Evolutionary conservation across 2,113 vertebrate genomes (phyloP).

Genomic region (Rattus norvegicus): DNA sequence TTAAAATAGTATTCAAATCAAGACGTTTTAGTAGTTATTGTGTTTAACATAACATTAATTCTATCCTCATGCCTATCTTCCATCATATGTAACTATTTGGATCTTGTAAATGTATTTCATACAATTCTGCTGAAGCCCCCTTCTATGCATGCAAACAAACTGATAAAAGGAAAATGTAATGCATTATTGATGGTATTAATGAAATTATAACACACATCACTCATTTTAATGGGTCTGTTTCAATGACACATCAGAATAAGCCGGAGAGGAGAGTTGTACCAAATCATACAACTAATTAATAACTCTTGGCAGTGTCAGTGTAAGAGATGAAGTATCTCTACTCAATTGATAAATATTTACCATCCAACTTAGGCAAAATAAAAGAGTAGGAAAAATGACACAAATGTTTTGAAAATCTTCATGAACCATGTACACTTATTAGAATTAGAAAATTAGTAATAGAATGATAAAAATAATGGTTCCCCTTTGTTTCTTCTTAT

Average conservation of each 20-base stretch:
- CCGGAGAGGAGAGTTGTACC: slow-evolving; percentile 72
- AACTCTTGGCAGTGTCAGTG: slow-evolving; percentile 68
- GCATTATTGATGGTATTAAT: slow-evolving; percentile 84
- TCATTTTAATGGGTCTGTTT: slow-evolving; percentile 84
- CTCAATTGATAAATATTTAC: slow-evolving; percentile 66
- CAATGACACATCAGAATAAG: slow-evolving; percentile 77
- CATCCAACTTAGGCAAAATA: slow-evolving; percentile 68
- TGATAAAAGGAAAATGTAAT: slow-evolving; percentile 80
- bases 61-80: slow-evolving; percentile 77
- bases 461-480: slow-evolving; percentile 53
- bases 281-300: slow-evolving; percentile 81
- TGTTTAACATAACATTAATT: slow-evolving; percentile 80
- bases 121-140: slow-evolving; percentile 67
- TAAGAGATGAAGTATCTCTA: slow-evolving; percentile 75
- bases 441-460: slow-evolving; percentile 57
- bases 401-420: slow-evolving; percentile 36
- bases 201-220: slow-evolving; percentile 85
- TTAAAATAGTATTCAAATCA: slow-evolving; percentile 80
- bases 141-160: slow-evolving; percentile 67
- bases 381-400: slow-evolving; percentile 45
- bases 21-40: slow-evolving; percentile 76
- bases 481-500: slow-evolving; percentile 49
- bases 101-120: slow-evolving; percentile 78
- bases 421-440: slow-evolving; percentile 59
- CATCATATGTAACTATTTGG: slow-evolving; percentile 80